Base-by-base conservation (phyloP, 2,113 vertebrate species). In the Mirza zaza region DNA sequence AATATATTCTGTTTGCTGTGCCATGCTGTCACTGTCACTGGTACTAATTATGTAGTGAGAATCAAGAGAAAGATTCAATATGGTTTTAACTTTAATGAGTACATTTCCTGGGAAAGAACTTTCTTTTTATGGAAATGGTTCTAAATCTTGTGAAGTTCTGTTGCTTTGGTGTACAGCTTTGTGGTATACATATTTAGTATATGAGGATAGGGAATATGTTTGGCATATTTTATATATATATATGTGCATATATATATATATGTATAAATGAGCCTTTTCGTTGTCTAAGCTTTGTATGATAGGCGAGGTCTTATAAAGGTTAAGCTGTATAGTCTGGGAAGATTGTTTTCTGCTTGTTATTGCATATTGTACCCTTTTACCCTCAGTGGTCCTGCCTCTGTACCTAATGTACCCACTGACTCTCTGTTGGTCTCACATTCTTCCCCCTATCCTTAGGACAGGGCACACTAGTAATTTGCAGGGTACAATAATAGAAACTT, bases 121-220 rank as follows among this genome's bases (percentile, higher is more conserved):
- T 90, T 90, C 14, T 93, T 83, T 91, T 92, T 79, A 81, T 27
- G 32, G 50, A 96, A 94, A 50, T 92, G 21, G 76, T 80, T 85
- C 50, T 92, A n/a, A 94, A 75, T 86, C 75, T 87, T 86, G 17
- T 86, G 42, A 87, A 61, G 20, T 76, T 61, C 11, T 94, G 18
- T 94, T 94, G 81, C 57, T 93, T 97, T 52, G 68, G 21, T 84
- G 23, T 84, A n/a, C 2, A 90, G 3, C 70, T 83, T 23, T 90
- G 13, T 61, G 63, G 32, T 87, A 70, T 20, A 59, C 8, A 25
- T 87, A 57, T 86, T 87, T 96, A 92, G 48, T 79, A 68, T 3
- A 8, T 70, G 34, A 91, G 45, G 36, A 87, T 45, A 96, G 70
- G n/a, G 52, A 95, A 59, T 36, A 39, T 48, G 21, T 70, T 90